Evolutionary conservation across 2,113 vertebrate species (phyloP).

Genomic region (Datnioides undecimradiatus): DNA sequence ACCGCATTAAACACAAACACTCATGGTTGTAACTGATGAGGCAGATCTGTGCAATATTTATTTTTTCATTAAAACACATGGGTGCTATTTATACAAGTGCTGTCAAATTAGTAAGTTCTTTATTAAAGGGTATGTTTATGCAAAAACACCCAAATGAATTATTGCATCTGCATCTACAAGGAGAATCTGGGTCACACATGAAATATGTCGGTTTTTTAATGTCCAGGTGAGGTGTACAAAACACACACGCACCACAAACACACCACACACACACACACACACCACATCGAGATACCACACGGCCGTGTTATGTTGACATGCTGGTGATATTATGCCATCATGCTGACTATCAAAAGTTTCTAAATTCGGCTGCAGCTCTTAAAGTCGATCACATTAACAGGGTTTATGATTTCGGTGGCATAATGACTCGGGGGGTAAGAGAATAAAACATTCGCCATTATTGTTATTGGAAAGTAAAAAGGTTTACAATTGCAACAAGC

Average conservation of each 20-base stretch:
- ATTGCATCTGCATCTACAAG: not conserved
- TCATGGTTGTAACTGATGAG: not conserved
- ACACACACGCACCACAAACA: too few species aligned
- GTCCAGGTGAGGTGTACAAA: too few species aligned
- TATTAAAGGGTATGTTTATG: not conserved
- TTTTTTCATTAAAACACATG: not conserved
- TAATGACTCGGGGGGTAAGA: not conserved
- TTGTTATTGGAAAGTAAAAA: not conserved
- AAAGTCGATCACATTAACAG: not conserved
- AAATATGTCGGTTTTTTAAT: too few species aligned
- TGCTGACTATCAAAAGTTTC: not conserved
- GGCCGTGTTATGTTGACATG: not conserved
- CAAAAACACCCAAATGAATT: not conserved
- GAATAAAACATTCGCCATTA: not conserved
- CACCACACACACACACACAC: constrained; percentile 5
- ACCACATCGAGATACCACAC: not conserved
- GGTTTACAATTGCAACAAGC: constrained; percentile 23
- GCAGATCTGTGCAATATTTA: not conserved
- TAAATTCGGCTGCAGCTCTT: not conserved
- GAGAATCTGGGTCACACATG: too few species aligned
- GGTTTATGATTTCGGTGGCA: not conserved
- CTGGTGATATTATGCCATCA: not conserved
- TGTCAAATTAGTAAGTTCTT: not conserved
- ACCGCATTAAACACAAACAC: not conserved
- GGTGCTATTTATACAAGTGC: not conserved